Percentiles rank a stretch among this genome's conserved stretches.
Conservation (phyloP, 2,797 vertebrate genomes). For the Sebastes hubbsi region DNA sequence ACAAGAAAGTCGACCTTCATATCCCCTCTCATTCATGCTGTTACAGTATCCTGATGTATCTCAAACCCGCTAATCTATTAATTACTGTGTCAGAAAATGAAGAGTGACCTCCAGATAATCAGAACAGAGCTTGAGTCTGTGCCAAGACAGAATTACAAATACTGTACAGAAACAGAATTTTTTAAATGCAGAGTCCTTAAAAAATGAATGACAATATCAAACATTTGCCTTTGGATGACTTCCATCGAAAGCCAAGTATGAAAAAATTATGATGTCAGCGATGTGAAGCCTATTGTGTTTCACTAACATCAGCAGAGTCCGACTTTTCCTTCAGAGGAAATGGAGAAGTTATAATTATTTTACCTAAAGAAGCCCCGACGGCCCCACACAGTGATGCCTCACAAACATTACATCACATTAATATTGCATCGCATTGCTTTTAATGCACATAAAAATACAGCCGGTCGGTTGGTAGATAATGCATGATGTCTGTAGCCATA, state of each 20-base stretch:
- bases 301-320: constrained; percentile 7
- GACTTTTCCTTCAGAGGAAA: constrained; percentile 15
- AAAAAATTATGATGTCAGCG: constrained; percentile 2
- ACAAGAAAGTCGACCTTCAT: constrained; percentile 6
- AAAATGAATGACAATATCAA: constrained; percentile 5
- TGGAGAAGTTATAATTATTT: constrained; percentile 5
- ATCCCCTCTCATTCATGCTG: not conserved
- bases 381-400: not conserved
- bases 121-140: not conserved
- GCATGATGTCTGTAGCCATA: not conserved
- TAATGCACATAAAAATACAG: constrained; percentile 31
- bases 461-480: constrained; percentile 7
- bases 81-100: constrained; percentile 3
- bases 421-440: constrained; percentile 49
- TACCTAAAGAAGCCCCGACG: not conserved
- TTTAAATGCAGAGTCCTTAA: not conserved
- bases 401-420: constrained; percentile 48
- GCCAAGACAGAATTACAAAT: not conserved
- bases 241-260: constrained; percentile 2
- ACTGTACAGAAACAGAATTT: constrained; percentile 1
- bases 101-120: constrained; percentile 1
- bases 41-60: not conserved
- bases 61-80: not conserved
- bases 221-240: constrained; percentile 2
- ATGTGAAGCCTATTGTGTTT: constrained; percentile 28